Evolutionary conservation across 2,113 vertebrate species (phyloP), one percentile per base, ranked within the genome.

Genomic region (Spermophilus dauricus): DNA sequence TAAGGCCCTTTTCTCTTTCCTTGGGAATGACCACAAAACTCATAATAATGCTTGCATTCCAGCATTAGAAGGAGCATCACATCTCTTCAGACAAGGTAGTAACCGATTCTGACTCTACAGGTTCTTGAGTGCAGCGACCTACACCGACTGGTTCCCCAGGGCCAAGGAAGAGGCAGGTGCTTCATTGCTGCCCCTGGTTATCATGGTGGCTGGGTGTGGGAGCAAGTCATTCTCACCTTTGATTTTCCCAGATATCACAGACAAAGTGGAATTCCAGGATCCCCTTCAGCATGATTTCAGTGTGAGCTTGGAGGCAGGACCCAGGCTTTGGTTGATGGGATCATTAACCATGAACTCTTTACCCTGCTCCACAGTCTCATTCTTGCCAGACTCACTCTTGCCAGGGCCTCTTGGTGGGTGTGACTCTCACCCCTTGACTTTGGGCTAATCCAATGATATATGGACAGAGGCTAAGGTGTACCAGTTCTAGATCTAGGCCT

Each of bases 151-250:
- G 26, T n/a, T 30, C 30, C 34, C 34, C 32, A 11, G 72, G 20
- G 8, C 30, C 30, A 17, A n/a, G 5, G 65, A 32, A 24, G 65
- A 56, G 70, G 30, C 0, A 0, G 7, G 2, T 4, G 1, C 6
- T 13, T 28, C 51, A 13, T 34, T 6, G 3, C 17, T 5, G 28
- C 53, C 75, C 63, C 14, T 12, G 1, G 80, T 5, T 14, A 82
- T 8, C 28, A 7, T 28, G 48, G 30, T 34, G 67, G 48, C 58
- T 58, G 28, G 80, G 39, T 26, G 8, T 61, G 37, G n/a, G 42
- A 13, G 18, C 0, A 0, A 1, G 4, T 22, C 48, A 8, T 9
- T 26, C 3, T 32, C 14, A 45, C 6, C 56, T 37, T 81, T 0
- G 18, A 51, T 13, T 56, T 75, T 63, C 56, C 34, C 26, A 77